Evolutionary conservation across 2,113 vertebrate genomes (phyloP), one percentile per base, ranked within the genome.

Genomic region (Uria aalge): DNA sequence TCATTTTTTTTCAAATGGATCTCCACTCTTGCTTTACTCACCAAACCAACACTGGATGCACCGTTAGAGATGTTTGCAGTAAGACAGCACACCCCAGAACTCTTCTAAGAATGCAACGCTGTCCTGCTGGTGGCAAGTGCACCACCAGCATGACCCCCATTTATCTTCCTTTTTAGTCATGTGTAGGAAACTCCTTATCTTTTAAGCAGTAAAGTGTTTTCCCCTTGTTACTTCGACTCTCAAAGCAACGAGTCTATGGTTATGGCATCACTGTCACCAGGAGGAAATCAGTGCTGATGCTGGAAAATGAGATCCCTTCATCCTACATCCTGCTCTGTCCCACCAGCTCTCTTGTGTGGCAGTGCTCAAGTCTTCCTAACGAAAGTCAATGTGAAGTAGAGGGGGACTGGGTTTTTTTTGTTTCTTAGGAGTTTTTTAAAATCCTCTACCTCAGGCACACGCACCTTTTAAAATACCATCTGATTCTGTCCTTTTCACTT

Each of bases 201-300:
- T 79, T 68, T 43, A 48, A 88, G 23, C 48, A 79, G 12, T 52
- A 12, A 38, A 76, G 6, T 68, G 34, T 26, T 86, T 72, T 68
- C 11, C 12, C 52, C 12, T 41, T 62, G 6, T 38, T 77, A 26
- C 15, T 57, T 45, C 57, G 34, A 41, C 13, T 91, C 24, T 17
- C 30, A 41, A 30, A 64, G 62, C 18, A 86, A 0, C 0, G 1
- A 62, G n/a, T 8, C 48, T 2, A 2, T 20, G 18, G 30, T 69
- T 69, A 19, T 32, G 15, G 7, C 45, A 57, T 32, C 34, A 6
- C 15, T 71, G 80, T 50, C 22, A 84, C 6, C 13, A n/a, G 22
- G 36, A 77, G 17, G 23, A 69, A 77, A 32, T 50, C 6, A 38
- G n/a, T 27, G 38, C 41, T 57, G 21, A 20, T 77, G 40, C 24